phyloP scores from a whole-genome alignment of 2,888 invertebrate genomes.

The Scaptodrosophila latifasciaeformis region DNA sequence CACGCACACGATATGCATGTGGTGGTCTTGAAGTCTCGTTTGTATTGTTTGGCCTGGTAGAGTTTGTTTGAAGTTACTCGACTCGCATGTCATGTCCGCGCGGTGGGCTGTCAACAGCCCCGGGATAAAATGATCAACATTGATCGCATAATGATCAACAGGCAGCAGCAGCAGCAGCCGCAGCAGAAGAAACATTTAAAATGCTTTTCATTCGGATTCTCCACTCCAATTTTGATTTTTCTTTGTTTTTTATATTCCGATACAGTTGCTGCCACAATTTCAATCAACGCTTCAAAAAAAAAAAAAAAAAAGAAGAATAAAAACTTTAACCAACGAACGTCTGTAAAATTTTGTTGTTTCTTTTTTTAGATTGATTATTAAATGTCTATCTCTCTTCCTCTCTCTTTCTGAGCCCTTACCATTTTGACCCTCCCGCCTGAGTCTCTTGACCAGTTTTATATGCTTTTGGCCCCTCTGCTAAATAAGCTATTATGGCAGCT shows the following conservation, averaged over 20 bases:
- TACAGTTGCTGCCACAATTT: constrained; percentile 32
- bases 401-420: not conserved
- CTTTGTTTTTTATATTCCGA: constrained; percentile 12
- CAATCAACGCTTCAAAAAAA: constrained; percentile 42
- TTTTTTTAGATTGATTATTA: constrained; percentile 62
- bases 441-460: not conserved
- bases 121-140: constrained; percentile 74
- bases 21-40: not conserved
- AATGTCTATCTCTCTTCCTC: constrained; percentile 24
- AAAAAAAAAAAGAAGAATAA: no score
- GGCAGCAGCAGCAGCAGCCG: constrained; percentile 1
- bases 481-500: constrained; percentile 69
- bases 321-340: no score
- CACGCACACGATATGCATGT: constrained; percentile 4
- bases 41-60: not conserved
- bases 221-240: not conserved
- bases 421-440: no score
- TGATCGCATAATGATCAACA: constrained; percentile 73
- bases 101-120: constrained; percentile 74
- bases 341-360: constrained; percentile 22
- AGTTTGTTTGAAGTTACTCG: constrained; percentile 40
- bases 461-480: constrained; percentile 38
- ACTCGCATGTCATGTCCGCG: constrained; percentile 72
- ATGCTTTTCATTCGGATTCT: constrained; percentile 30
- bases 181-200: constrained; percentile 39